Conservation (phyloP, 2,113 vertebrate genomes). For the Anolis carolinensis region DNA sequence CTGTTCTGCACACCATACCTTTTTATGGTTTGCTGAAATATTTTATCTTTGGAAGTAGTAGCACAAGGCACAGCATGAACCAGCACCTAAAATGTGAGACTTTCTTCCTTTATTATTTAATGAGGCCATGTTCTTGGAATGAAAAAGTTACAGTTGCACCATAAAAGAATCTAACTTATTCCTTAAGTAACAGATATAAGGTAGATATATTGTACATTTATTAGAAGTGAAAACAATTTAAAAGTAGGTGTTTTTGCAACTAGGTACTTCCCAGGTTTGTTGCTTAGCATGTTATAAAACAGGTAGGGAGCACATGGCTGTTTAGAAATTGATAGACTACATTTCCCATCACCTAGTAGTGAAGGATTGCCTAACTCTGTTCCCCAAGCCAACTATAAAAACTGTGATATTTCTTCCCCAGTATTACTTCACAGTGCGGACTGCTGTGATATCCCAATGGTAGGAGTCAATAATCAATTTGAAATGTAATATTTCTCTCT, state of each 20-base stretch:
- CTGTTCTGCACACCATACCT: background rate
- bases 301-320: background rate
- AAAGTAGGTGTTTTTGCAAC: background rate
- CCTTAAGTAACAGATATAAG: background rate
- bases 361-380: too few relatives aligned
- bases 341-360: background rate
- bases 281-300: background rate
- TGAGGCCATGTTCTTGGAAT: background rate
- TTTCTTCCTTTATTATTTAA: background rate
- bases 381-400: too few relatives aligned
- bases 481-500: slow-evolving; percentile 26
- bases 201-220: background rate
- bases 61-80: background rate
- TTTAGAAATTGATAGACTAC: background rate
- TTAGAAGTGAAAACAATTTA: background rate
- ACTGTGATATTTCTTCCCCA: too few relatives aligned
- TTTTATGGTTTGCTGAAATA: slow-evolving; percentile 1
- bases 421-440: too few relatives aligned
- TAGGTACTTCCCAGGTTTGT: background rate
- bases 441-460: too few relatives aligned
- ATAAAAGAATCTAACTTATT: background rate
- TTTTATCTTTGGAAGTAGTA: background rate
- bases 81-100: background rate
- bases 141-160: background rate
- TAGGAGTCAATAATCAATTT: too few relatives aligned